phyloP scores from a whole-genome alignment of 2,113 vertebrate species.

The Gnathonemus longibarbis region DNA sequence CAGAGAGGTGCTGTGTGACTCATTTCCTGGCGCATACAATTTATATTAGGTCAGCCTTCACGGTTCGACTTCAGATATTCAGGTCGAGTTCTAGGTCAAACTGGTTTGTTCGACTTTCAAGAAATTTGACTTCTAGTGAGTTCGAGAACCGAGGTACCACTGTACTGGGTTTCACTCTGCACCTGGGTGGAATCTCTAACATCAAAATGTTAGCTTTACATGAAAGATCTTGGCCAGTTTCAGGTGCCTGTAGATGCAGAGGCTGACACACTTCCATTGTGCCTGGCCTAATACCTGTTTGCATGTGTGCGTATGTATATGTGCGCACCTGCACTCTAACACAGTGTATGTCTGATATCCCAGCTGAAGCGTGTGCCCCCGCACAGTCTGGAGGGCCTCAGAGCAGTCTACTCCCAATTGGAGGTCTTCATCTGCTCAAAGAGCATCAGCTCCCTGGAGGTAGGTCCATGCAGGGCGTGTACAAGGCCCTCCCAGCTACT shows the following conservation, averaged over 20 bases:
- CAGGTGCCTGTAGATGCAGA: not conserved
- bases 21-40: too few species aligned
- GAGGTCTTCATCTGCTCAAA: conserved; percentile 82
- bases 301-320: not conserved
- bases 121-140: too few species aligned
- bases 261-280: not conserved
- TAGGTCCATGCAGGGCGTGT: conserved; percentile 39
- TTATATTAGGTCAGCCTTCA: too few species aligned
- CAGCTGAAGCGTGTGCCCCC: conserved; percentile 76
- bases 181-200: not conserved
- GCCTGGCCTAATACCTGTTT: not conserved
- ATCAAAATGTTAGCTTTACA: not conserved
- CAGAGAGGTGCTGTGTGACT: too few species aligned
- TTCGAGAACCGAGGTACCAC: too few species aligned
- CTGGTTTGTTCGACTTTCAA: too few species aligned
- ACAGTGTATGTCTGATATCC: not conserved
- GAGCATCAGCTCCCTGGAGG: conserved; percentile 79
- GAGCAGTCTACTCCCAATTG: conserved; percentile 83
- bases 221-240: not conserved
- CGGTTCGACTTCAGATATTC: too few species aligned
- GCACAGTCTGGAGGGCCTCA: conserved; percentile 79
- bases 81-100: too few species aligned
- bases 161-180: not conserved
- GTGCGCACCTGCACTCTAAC: not conserved
- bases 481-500: not conserved